Base-by-base conservation (phyloP, 2,113 vertebrate species). In the Xerus inauris region DNA sequence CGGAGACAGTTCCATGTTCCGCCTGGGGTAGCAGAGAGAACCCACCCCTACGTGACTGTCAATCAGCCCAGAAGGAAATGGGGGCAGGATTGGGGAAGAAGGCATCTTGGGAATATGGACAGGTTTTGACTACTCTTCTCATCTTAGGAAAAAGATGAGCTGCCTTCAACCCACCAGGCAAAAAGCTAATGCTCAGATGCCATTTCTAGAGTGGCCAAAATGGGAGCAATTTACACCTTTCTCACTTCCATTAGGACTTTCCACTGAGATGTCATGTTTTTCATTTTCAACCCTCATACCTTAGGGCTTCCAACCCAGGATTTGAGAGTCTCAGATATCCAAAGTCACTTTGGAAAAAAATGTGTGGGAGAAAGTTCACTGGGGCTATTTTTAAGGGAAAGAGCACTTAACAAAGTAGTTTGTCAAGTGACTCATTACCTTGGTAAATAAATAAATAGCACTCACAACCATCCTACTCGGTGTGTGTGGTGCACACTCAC, bases 391-490 rank as follows among this genome's bases (percentile, higher is more conserved):
- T 92, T 77, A n/a, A 91, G 28, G 71, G 62, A 72, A 38, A 89
- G 85, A 91, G 42, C 10, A 71, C 93, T 57, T 84, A 81, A 80
- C 24, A 54, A 72, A 97, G 92, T 1, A 35, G 45, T 51, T 91
- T 86, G 65, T 64, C 51, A 72, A 73, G 72, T 47, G 62, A 67
- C 71, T 35, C 20, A 26, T 35, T 81, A 91, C 54, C 94, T 94
- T 83, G 91, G 62, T 20, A 86, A 92, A 91, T 79, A 96, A 87
- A 69, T 84, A 91, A 90, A 83, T 79, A 49, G 45, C 62, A 71
- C 35, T 54, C 82, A 28, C 28, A 80, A 87, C 32, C 28, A 4
- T 57, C 17, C 5, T 57, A 5, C 0, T 22, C 3, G 17, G 1
- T 28, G 8, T 73, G 57, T n/a, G 75, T 35, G 38, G 19, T 40